Percentiles rank a stretch among this genome's conserved stretches.
phyloP scores from a whole-genome alignment of 2,113 vertebrate genomes.

The Mormoops blainvillei region DNA sequence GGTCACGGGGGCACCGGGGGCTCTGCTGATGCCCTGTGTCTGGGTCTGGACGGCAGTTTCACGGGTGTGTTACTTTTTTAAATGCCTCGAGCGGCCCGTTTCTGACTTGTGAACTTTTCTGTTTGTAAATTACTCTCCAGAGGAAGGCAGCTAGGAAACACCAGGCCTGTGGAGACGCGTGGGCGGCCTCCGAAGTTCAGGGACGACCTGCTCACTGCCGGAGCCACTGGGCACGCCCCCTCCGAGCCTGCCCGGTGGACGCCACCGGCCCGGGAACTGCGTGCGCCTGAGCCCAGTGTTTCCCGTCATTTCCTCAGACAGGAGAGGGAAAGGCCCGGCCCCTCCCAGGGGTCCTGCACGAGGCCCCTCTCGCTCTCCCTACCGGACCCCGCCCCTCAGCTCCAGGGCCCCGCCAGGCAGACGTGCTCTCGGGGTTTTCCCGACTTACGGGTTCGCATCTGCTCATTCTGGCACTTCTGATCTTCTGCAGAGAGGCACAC shows the following conservation, averaged over 20 bases:
- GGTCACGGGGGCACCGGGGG: fast-evolving
- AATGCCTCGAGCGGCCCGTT: fast-evolving
- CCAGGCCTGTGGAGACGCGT: fast-evolving
- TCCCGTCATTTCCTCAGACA: too few relatives aligned
- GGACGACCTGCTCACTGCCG: fast-evolving
- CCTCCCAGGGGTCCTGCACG: not conserved
- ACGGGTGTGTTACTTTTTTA: not conserved
- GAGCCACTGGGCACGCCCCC: fast-evolving
- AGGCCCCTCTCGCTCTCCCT: not conserved
- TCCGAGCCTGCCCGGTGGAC: fast-evolving
- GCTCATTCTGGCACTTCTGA: not conserved
- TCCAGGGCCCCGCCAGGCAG: too few relatives aligned
- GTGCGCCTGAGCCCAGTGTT: fast-evolving
- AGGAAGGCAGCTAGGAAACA: not conserved
- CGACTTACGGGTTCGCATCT: not conserved
- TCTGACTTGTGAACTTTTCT: not conserved
- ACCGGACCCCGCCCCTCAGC: not conserved
- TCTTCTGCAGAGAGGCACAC: not conserved
- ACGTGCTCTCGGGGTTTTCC: not conserved
- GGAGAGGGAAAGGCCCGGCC: not conserved
- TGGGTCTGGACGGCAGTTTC: fast-evolving
- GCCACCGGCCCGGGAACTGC: too few relatives aligned
- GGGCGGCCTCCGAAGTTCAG: fast-evolving
- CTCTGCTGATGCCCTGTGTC: fast-evolving
- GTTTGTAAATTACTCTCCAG: fast-evolving